Base-by-base conservation (phyloP, 2,797 vertebrate genomes). In the Limosa lapponica region DNA sequence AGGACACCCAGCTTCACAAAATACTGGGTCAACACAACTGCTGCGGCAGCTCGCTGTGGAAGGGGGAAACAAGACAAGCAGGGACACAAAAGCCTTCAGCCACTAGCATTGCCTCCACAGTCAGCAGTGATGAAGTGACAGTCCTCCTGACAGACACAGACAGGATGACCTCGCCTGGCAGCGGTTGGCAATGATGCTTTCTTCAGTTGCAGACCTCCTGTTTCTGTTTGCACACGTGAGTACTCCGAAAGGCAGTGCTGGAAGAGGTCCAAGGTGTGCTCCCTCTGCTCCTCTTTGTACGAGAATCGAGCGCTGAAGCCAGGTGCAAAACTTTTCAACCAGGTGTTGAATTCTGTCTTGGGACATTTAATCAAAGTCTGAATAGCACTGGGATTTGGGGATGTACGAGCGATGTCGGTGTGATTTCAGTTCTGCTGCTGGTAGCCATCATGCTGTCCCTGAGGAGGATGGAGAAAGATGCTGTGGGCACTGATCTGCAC, bases 401-500 rank as follows among this genome's bases (percentile, higher is more conserved):
- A 5, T 30, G 27, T 34, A 52, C 1, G 4, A 93, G 19, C 1
- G 2, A 65, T n/a, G 24, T 46, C 0, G 0, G 22, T 57, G 58
- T 59, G 73, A 70, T 95, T 93, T 72, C 49, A 77, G 22, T 84
- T 89, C 93, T 89, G 46, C 55, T 22, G 4, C 41, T 61, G 52
- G 7, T 49, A 79, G 67, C 70, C 64, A 46, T 64, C 2, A 2
- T 54, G 59, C 32, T 77, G 13, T 93, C 74, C 37, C 88, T 37
- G 20, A 0, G 1, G 84, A 78, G 24, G 6, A 32, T 2, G 18
- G 41, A n/a, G 41, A 52, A 82, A 51, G 46, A 34, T n/a, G n/a
- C 27, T 58, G 16, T 1, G 1, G 28, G 19, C 41, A 43, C 44
- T 43, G n/a, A 36, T 24, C 30, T 0, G 0, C 1, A 1, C 3